Evolutionary conservation across 1,140 invertebrate genomes (phyloP).

Genomic region (Arion vulgaris): DNA sequence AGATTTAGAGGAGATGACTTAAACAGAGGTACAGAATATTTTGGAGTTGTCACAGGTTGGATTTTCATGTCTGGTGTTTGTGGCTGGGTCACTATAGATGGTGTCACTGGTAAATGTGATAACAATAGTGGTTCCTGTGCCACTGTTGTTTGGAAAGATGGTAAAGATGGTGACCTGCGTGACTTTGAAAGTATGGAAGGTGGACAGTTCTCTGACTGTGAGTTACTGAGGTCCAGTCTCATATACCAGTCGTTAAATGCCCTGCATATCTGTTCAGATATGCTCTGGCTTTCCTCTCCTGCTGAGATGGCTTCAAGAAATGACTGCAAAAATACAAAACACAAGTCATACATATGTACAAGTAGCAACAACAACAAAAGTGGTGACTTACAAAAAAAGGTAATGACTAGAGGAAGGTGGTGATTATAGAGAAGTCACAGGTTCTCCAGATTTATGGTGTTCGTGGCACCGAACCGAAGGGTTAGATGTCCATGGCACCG

Average conservation of each 20-base stretch:
- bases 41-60: background rate
- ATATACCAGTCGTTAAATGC: conserved; percentile 73
- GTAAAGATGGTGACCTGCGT: background rate
- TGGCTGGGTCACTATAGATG: background rate
- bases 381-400: too few species aligned
- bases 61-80: background rate
- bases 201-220: background rate
- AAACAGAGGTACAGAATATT: background rate
- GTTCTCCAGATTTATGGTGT: too few species aligned
- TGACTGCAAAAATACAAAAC: conserved; percentile 49
- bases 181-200: background rate
- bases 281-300: conserved; percentile 59
- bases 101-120: background rate
- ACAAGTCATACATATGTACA: too few species aligned
- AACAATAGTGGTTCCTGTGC: background rate
- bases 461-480: too few species aligned
- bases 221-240: conserved; percentile 54
- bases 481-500: too few species aligned
- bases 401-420: too few species aligned
- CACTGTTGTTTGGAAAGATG: background rate
- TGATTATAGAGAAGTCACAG: too few species aligned
- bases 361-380: too few species aligned
- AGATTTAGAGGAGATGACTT: background rate
- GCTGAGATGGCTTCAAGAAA: conserved; percentile 58
- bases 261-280: conserved; percentile 67